Conservation (phyloP, 2,797 vertebrate genomes). For the Acrossocheilus fasciatus region DNA sequence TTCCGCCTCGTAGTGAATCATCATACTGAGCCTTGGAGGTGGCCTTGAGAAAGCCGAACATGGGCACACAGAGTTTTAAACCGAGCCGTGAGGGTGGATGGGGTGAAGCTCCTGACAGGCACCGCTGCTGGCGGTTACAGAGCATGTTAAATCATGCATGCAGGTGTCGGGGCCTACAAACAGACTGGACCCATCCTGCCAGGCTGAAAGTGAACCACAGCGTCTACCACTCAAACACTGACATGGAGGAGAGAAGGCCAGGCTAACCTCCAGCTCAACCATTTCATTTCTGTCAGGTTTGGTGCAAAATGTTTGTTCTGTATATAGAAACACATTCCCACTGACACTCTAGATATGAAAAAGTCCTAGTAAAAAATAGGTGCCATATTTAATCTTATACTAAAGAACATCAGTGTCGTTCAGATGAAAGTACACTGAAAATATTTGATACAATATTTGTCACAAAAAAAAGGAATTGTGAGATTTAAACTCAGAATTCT, state of each 20-base stretch:
- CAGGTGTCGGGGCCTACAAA: conserved; percentile 83
- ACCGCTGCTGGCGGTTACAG: conserved; percentile 90
- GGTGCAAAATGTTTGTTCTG: neutral
- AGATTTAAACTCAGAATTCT: neutral
- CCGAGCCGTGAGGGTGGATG: conserved; percentile 81
- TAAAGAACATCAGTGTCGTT: neutral
- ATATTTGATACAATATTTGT: neutral
- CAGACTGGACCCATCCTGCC: conserved; percentile 41
- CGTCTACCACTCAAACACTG: conserved; percentile 20
- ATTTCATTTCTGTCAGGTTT: conserved; percentile 3
- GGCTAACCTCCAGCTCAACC: neutral
- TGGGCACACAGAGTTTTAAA: conserved; percentile 12
- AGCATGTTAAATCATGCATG: conserved; percentile 92
- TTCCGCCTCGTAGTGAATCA: conserved; percentile 76
- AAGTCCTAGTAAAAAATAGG: neutral
- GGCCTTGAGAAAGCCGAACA: conserved; percentile 76
- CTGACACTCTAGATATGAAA: neutral
- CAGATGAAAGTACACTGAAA: neutral
- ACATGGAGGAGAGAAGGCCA: neutral
- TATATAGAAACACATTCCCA: neutral
- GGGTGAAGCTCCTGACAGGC: conserved; percentile 65
- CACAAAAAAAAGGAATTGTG: neutral
- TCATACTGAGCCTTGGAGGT: conserved; percentile 73
- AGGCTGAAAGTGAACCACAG: conserved; percentile 35
- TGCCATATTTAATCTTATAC: neutral